Conservation (phyloP, 1,140 invertebrate genomes). For the Adoxophyes honmai region DNA sequence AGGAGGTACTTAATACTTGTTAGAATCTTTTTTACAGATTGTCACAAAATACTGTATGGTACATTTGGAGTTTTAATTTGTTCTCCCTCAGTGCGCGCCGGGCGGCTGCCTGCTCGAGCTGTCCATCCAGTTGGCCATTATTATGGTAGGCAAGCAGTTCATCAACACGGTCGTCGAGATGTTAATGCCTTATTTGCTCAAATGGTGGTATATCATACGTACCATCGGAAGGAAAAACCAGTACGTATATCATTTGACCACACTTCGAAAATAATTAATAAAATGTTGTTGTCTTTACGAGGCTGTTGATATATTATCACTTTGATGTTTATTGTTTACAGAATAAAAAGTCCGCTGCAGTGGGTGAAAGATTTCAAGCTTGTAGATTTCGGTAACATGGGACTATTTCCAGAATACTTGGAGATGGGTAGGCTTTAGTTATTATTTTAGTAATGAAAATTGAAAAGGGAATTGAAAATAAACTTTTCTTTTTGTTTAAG, state of each 20-base stretch:
- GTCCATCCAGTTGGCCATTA: conserved; percentile 94
- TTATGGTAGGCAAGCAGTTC: conserved; percentile 98
- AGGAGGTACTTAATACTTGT: conserved; percentile 83
- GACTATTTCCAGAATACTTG: conserved; percentile 97
- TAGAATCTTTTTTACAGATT: conserved; percentile 6
- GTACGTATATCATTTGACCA: conserved; percentile 27
- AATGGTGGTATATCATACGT: conserved; percentile 84
- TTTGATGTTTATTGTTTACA: conserved; percentile 35
- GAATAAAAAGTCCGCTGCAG: conserved; percentile 76
- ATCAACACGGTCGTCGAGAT: conserved; percentile 93
- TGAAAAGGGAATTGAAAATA: too few species aligned
- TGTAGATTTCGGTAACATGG: conserved; percentile 91
- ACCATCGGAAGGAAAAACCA: conserved; percentile 64
- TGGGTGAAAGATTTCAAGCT: conserved; percentile 96
- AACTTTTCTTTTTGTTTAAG: too few species aligned
- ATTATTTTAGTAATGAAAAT: too few species aligned
- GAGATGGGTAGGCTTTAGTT: conserved; percentile 97
- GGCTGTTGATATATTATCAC: not conserved
- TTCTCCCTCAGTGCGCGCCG: conserved; percentile 81
- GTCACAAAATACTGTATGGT: too few species aligned
- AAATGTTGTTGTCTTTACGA: too few species aligned
- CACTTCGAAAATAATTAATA: not conserved
- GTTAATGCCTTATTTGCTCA: conserved; percentile 84
- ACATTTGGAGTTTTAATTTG: too few species aligned
- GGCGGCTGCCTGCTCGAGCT: conserved; percentile 95